phyloP scores from a whole-genome alignment of 2,797 vertebrate genomes.

The Malurus splendens region DNA sequence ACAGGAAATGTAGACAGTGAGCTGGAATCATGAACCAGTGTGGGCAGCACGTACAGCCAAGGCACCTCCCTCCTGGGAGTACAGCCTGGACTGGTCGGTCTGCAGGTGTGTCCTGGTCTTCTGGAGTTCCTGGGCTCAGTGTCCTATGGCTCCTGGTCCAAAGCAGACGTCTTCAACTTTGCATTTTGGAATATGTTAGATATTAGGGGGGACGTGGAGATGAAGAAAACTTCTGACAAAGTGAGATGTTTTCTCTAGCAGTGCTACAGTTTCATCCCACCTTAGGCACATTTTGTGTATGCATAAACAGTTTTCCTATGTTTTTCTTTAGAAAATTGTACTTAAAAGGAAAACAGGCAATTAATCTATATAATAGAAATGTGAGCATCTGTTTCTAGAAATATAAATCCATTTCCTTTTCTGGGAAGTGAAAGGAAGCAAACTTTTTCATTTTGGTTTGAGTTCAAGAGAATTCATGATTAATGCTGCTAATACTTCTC shows the following conservation, averaged over 20 bases:
- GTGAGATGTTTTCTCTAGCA: not conserved
- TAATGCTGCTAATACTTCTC: not conserved
- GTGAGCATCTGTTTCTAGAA: not conserved
- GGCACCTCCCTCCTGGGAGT: rapidly evolving
- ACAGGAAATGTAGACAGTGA: not conserved
- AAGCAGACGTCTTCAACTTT: not conserved
- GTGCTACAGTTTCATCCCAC: not conserved
- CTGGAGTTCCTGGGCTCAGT: rapidly evolving
- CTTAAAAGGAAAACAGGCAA: not conserved
- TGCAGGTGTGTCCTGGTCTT: not conserved
- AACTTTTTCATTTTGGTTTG: not conserved
- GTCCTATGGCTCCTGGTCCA: not conserved
- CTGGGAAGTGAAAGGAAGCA: not conserved
- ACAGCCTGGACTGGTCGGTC: rapidly evolving
- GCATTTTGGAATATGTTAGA: not conserved
- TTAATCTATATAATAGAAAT: not conserved
- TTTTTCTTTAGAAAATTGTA: not conserved
- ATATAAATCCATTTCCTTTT: not conserved
- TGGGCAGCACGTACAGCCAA: rapidly evolving
- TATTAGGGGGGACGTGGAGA: not conserved
- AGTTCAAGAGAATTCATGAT: not conserved
- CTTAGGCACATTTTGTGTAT: not conserved
- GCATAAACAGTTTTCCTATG: not conserved
- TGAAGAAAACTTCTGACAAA: not conserved
- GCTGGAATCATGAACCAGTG: rapidly evolving